Evolutionary conservation across 2,888 invertebrate species (phyloP), one percentile per base, ranked within the genome.

Genomic region (Cataglyphis altisquamis): DNA sequence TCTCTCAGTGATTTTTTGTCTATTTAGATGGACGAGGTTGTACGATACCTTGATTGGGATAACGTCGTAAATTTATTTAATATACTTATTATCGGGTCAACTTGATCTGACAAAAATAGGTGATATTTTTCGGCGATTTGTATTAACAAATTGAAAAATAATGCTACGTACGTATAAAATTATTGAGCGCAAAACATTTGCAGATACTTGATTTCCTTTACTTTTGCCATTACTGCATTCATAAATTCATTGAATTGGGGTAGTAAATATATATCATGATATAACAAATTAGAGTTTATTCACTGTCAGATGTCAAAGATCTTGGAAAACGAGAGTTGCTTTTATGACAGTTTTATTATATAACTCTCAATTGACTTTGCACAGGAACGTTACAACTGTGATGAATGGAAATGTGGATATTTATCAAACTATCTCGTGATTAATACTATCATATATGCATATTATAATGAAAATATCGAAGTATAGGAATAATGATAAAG

Each of bases 401-500:
- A 10, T 21, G 18, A 12, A 36, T 10, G n/a, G 21, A 39, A n/a
- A 10, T 64, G 29, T 77, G 15, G 15, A 57, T 39, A 78, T 78
- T 78, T 70, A 78, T 78, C 18, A 32, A 78, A 62, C 72, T 60
- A 70, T 60, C 60, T 48, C 32, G 70, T 9, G 18, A 18, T 45
- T 45, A 45, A 29, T 21, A 21, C 8, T 60, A 32, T 18, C 36
- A 70, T 57, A 21, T 32, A 5, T 52, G 48, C 18, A 6, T 25
- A 10, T 57, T 57, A 68, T 78, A 21, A 70, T 72, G 72, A 72
- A 80, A 80, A 72, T 72, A 62, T 80, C 60, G 4, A 80, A 80
- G 9, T 45, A 36, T 18, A 21, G 12, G 21, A 57, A 57, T 78
- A 32, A 32, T 18, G 45, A 12, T 45, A 45, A 60, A 80, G 21